Conservation (phyloP, 2,113 vertebrate genomes). For the Protobothrops flavoviridis region DNA sequence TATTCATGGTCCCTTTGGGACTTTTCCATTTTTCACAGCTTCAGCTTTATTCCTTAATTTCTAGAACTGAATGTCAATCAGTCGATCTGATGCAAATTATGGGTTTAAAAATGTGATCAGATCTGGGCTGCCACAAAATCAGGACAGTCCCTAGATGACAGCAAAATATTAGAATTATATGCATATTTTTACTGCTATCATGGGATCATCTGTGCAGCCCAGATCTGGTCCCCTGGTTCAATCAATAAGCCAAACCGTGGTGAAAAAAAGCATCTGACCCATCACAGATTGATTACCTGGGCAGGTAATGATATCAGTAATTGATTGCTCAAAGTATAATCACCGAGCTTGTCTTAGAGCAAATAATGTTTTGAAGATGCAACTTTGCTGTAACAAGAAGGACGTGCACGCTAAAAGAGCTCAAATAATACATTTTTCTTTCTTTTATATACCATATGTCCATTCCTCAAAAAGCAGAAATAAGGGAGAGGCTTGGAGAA, state of each 20-base stretch:
- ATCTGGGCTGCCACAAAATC: neutral
- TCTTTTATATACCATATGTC: neutral
- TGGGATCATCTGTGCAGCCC: neutral
- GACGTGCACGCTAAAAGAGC: neutral
- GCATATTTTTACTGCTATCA: neutral
- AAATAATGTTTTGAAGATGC: neutral
- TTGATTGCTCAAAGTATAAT: neutral
- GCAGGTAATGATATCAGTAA: neutral
- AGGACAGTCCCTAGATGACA: neutral
- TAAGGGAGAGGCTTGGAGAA: neutral
- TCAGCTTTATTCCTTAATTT: neutral
- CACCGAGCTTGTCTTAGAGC: neutral
- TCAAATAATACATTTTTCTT: neutral
- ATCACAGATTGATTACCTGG: neutral
- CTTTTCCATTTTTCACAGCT: neutral
- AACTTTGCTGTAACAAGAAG: neutral
- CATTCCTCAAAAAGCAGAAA: neutral
- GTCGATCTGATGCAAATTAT: neutral
- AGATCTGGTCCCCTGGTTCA: neutral
- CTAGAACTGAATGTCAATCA: neutral
- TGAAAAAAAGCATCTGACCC: neutral
- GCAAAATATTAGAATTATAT: neutral
- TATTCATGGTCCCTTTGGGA: neutral
- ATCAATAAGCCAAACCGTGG: neutral
- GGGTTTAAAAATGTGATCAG: neutral